A percentile compares a stretch with the other conserved stretches of the same genome.
Conservation (phyloP, 2,888 invertebrate genomes). For the Eupithecia subfuscata region DNA sequence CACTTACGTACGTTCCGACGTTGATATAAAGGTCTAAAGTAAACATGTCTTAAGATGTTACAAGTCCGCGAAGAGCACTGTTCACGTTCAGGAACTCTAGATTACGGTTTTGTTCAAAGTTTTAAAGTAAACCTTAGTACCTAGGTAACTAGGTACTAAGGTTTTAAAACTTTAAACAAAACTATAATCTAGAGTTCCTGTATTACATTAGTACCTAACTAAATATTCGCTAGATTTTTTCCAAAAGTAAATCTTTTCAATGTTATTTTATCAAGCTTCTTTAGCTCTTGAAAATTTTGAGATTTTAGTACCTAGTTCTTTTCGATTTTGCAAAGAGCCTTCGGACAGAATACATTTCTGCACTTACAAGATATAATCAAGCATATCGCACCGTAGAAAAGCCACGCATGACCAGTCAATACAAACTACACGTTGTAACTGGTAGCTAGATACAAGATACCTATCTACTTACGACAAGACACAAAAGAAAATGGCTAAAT, state of each 20-base stretch:
- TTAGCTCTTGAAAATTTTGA: neutral
- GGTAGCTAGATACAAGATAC: neutral
- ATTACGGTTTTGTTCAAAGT: neutral
- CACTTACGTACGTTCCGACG: neutral
- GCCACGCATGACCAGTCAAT: conserved; percentile 7
- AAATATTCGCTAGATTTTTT: neutral
- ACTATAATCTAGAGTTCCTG: too few species aligned
- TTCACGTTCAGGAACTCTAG: neutral
- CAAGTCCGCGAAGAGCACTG: neutral
- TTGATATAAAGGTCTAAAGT: neutral
- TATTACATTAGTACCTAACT: too few species aligned
- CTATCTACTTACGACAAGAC: neutral
- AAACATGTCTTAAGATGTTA: neutral
- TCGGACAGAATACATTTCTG: neutral
- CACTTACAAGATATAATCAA: neutral
- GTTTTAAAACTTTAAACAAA: too few species aligned
- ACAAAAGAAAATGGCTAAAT: neutral
- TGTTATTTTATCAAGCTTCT: neutral
- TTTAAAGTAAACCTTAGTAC: too few species aligned
- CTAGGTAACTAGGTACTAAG: too few species aligned
- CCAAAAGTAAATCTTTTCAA: neutral
- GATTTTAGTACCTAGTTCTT: too few species aligned
- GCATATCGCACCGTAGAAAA: neutral
- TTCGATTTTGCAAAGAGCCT: neutral
- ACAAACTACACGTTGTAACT: neutral